Percentiles rank a stretch among this genome's conserved stretches.
phyloP scores from a whole-genome alignment of 1,140 invertebrate genomes.

The Tetragnatha versicolor region DNA sequence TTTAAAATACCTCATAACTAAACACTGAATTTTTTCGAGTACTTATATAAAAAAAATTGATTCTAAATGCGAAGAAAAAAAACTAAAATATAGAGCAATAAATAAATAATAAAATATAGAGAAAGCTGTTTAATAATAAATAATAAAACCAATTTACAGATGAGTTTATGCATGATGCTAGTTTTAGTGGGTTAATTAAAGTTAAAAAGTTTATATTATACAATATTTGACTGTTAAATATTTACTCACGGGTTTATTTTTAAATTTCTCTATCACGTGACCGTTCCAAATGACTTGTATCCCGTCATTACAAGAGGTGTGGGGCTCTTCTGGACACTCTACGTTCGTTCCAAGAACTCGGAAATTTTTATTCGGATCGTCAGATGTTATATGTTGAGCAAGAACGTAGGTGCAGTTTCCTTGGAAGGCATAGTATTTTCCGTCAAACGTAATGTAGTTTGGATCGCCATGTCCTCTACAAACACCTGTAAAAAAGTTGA shows the following conservation, averaged over 20 bases:
- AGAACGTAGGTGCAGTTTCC: constrained; percentile 82
- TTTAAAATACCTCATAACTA: too few species aligned
- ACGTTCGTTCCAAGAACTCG: constrained; percentile 72
- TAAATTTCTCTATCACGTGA: constrained; percentile 68
- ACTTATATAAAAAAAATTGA: too few species aligned
- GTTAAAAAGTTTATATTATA: too few species aligned
- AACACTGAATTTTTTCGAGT: too few species aligned
- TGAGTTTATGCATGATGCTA: too few species aligned
- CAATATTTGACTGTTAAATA: too few species aligned
- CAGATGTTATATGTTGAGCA: constrained; percentile 69
- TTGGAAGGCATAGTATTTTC: constrained; percentile 74
- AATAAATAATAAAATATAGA: too few species aligned
- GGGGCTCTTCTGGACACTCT: constrained; percentile 67
- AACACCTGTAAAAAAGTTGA: constrained; percentile 64
- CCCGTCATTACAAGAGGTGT: constrained; percentile 70
- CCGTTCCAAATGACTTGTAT: constrained; percentile 73
- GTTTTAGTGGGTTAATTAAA: too few species aligned
- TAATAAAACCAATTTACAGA: too few species aligned
- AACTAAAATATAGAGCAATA: too few species aligned
- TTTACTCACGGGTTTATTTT: constrained; percentile 52
- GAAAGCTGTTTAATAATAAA: too few species aligned
- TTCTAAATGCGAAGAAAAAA: too few species aligned
- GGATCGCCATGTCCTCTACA: constrained; percentile 76
- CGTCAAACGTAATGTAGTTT: constrained; percentile 77
- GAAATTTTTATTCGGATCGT: constrained; percentile 57